Evolutionary conservation across 1,140 invertebrate species (phyloP).

Genomic region (Parapsyche elsis): DNA sequence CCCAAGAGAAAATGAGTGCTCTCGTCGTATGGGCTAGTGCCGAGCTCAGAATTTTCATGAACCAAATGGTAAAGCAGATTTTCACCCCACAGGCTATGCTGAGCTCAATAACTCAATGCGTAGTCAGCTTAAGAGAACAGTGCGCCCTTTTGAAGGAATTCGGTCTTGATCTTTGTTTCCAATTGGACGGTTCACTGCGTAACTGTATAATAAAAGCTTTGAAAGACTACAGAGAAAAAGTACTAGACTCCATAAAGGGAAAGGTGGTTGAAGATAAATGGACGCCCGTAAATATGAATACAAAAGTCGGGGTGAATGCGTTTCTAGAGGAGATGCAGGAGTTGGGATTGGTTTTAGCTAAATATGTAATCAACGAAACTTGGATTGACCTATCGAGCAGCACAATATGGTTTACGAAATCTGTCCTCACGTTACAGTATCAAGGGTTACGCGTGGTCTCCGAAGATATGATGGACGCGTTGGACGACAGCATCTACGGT

Average conservation of each 20-base stretch:
- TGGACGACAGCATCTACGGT: constrained; percentile 65
- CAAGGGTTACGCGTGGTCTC: constrained; percentile 65
- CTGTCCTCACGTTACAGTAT: constrained; percentile 64
- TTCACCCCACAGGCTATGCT: constrained; percentile 91
- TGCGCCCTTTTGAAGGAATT: constrained; percentile 72
- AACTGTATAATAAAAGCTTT: constrained; percentile 69
- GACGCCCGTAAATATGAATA: constrained; percentile 67
- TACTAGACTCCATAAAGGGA: constrained; percentile 64
- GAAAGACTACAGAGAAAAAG: constrained; percentile 65
- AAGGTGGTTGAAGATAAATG: constrained; percentile 67
- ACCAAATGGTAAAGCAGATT: constrained; percentile 87
- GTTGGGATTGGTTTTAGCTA: constrained; percentile 66
- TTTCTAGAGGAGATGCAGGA: constrained; percentile 66
- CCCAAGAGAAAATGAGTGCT: constrained; percentile 80
- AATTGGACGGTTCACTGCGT: constrained; percentile 82
- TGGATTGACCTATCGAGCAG: constrained; percentile 68
- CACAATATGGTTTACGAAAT: constrained; percentile 67
- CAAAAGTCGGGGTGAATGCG: constrained; percentile 65
- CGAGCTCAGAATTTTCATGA: constrained; percentile 86
- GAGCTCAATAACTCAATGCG: constrained; percentile 87
- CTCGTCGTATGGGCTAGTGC: constrained; percentile 91
- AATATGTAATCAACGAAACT: constrained; percentile 67
- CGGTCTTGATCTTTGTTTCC: constrained; percentile 78
- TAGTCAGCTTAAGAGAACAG: constrained; percentile 79
- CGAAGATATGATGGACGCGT: constrained; percentile 66